Percentiles rank a stretch among this genome's conserved stretches.
Evolutionary conservation across 2,888 invertebrate species (phyloP).

Genomic region (Oscheius sp.): DNA sequence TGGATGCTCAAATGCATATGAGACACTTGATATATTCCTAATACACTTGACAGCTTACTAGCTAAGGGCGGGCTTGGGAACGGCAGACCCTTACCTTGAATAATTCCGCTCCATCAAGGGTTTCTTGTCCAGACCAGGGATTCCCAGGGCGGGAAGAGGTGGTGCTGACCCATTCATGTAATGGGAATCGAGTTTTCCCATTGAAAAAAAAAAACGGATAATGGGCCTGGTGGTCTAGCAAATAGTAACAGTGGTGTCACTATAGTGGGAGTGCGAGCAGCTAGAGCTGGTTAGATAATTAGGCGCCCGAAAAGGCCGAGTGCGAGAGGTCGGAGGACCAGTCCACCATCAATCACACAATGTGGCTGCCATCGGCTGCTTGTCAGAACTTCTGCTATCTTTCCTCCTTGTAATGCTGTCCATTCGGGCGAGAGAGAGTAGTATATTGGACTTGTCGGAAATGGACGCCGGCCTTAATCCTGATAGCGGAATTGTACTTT

Average conservation of each 20-base stretch:
- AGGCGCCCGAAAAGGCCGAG: conserved; percentile 16
- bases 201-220: neutral
- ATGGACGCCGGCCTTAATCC: conserved; percentile 10
- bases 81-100: neutral
- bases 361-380: conserved; percentile 18
- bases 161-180: conserved; percentile 9
- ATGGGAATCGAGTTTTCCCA: neutral
- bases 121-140: neutral
- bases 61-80: neutral
- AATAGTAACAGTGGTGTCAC: conserved; percentile 1
- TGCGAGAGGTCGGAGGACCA: conserved; percentile 33
- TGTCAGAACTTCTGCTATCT: conserved; percentile 13
- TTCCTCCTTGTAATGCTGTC: neutral
- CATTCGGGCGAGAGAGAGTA: neutral
- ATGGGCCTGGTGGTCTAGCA: neutral
- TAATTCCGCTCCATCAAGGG: neutral
- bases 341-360: conserved; percentile 31
- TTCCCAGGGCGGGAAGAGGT: neutral
- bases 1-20: conserved; percentile 15
- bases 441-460: conserved; percentile 9
- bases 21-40: conserved; percentile 11
- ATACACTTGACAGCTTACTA: conserved; percentile 1
- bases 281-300: conserved; percentile 26
- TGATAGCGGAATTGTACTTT: conserved; percentile 28
- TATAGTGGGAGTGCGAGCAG: conserved; percentile 2